Evolutionary conservation across 1,140 invertebrate genomes (phyloP), one percentile per base, ranked within the genome.

Genomic region (Matsumurasca onukii): DNA sequence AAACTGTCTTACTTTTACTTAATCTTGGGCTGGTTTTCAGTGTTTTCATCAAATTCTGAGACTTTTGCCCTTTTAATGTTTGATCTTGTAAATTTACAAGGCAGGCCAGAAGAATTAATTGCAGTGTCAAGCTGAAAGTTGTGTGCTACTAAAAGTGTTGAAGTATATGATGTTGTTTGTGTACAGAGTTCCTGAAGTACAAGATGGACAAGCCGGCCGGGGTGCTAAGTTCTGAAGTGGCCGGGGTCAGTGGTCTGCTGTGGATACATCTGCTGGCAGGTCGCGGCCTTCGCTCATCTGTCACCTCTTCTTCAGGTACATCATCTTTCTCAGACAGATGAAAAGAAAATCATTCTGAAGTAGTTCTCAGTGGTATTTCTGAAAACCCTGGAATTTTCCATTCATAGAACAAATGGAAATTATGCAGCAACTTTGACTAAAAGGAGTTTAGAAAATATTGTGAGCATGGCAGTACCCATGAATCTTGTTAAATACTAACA

Each of bases 261-360:
- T 93, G 92, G 89, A 90, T 97, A 3, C 94, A 97, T 78, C 81
- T 98, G 39, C 81, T 97, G 27, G 93, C 93, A 2, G 95, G 94
- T 1, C 87, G 94, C 68, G 94, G 94, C 22, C 83, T 97, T 24
- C 86, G 94, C 73, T 88, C 92, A 15, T 88, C 91, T 0, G 86
- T 88, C 1, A 86, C 89, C 48, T 86, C 87, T 3, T 84, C 86
- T 2, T 82, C 87, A 0, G 84, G 84, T 20, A 86, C 84, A 61
- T 84, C 84, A n/a, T 86, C 87, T 63, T 31, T 34, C 20, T 45
- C 34, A 45, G 9, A 45, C 34, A 12, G 34, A 45, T 45, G 34
- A 17, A 45, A 9, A 45, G 9, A 9, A 45, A 12, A 12, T 12
- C 34, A 12, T 45, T 9, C 34, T n/a, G n/a, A n/a, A n/a, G n/a